These are phyloP conservation scores for Triplophysa rosa DNA, from an alignment of 2,113 vertebrate genomes.

Conservation along the genomic window DNA sequence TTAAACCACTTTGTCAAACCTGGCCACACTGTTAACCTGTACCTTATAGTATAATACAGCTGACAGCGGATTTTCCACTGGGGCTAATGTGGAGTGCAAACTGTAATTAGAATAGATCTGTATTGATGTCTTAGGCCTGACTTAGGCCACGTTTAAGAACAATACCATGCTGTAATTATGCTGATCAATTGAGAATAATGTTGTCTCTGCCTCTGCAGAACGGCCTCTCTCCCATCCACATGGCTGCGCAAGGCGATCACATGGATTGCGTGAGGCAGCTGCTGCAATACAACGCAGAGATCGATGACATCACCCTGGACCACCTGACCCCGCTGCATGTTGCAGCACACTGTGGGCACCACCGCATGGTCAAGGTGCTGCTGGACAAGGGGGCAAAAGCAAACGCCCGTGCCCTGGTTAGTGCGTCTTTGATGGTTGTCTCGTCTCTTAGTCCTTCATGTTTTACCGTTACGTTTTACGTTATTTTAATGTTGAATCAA, in stretches of 20 bases:
- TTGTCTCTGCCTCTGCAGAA: conserved; percentile 75
- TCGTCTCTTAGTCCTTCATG: no score
- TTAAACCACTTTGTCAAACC: background rate
- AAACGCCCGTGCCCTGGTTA: conserved; percentile 91
- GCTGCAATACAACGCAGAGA: conserved; percentile 89
- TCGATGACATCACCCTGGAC: conserved; percentile 95
- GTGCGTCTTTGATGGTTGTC: conserved; percentile 23
- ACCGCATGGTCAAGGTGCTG: conserved; percentile 92
- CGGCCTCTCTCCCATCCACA: conserved; percentile 95
- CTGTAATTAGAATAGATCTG: no score
- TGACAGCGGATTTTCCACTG: no score
- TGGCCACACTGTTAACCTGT: background rate
- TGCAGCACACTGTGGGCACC: conserved; percentile 94
- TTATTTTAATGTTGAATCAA: no score
- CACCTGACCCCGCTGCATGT: conserved; percentile 96
- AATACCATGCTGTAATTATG: background rate
- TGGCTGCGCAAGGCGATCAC: conserved; percentile 97
- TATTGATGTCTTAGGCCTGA: no score
- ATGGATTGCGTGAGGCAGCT: conserved; percentile 93
- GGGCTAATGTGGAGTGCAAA: no score
- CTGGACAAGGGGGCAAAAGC: conserved; percentile 96
- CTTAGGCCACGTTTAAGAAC: no score
- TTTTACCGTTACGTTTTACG: no score
- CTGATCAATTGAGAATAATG: background rate
- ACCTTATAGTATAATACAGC: no score